Evolutionary conservation across 2,888 invertebrate species (phyloP), one percentile per base, ranked within the genome.

Genomic region (Lordiphosa andalusiaca): DNA sequence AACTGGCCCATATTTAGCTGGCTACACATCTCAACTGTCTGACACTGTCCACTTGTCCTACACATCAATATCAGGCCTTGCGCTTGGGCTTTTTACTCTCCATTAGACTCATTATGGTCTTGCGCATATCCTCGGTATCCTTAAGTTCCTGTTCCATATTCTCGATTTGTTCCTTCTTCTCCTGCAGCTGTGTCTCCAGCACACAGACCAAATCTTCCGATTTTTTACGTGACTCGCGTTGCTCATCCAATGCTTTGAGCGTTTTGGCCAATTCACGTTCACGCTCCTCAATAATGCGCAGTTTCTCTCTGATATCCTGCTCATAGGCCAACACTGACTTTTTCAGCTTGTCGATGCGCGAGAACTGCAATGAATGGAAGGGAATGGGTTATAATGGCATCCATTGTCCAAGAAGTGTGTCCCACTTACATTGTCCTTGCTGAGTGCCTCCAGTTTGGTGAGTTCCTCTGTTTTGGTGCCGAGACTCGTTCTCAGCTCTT

Each of bases 81-180:
- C 89, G 76, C 53, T 89, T 89, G 6, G 89, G 88, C 57, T 87
- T 88, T 71, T 89, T 89, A 69, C 88, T 89, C 53, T 89, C 88
- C 89, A 89, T 89, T 4, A 89, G 73, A 63, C 88, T 88, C 71
- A 89, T 81, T 42, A 89, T 88, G 4, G 88, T 89, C 69, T 88
- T 88, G 23, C 89, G 86, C 71, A 89, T 58, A 53, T 89, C 89
- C 61, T 89, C 89, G 0, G 88, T 88, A 71, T 89, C 89, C 58
- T 85, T 87, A 2, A 88, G 69, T 64, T 89, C 89, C 53, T 69
- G 66, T 65, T 89, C 89, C 16, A 87, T 86, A 53, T 64, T 69
- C 19, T 87, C 86, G 59, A 89, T 84, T 53, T 86, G 86, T 42
- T 88, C 87, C 62, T 89, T 89, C 56, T 88, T 89, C 42, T 88